Percentiles rank a stretch among this genome's conserved stretches.
phyloP scores from a whole-genome alignment of 2,797 vertebrate species.

The Sparus aurata region DNA sequence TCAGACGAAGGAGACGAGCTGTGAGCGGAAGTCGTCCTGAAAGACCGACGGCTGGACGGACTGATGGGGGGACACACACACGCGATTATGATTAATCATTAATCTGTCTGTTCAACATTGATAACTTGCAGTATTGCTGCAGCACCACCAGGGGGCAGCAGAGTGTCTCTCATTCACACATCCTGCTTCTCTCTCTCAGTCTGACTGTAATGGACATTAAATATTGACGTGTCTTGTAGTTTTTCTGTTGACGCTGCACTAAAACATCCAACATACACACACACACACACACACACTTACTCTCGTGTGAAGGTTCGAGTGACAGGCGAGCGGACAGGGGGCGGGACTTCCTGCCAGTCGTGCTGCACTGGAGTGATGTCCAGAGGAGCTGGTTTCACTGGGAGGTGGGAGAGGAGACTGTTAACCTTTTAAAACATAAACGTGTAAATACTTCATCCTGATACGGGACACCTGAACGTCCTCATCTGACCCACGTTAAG shows the following conservation, averaged over 20 bases:
- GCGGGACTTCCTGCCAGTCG: conserved; percentile 93
- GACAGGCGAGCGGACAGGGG: conserved; percentile 93
- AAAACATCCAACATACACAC: conserved; percentile 5
- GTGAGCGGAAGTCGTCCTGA: conserved; percentile 88
- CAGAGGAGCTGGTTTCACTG: conserved; percentile 92
- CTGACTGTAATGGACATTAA: not conserved
- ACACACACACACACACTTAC: conserved; percentile 58
- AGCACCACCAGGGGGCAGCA: conserved; percentile 18
- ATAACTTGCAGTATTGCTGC: not conserved
- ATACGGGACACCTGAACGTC: no score
- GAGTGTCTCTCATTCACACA: not conserved
- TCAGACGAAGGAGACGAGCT: conserved; percentile 94
- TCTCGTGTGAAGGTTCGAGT: conserved; percentile 92
- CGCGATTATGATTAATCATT: no score
- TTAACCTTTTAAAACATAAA: not conserved
- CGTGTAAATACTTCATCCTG: no score
- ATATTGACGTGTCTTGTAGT: conserved; percentile 1
- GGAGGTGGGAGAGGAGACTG: not conserved
- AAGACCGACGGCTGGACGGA: conserved; percentile 53
- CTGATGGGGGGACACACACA: conserved; percentile 52
- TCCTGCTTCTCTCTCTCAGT: not conserved
- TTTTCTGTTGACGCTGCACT: conserved; percentile 2
- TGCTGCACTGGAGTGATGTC: conserved; percentile 88
- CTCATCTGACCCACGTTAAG: no score
- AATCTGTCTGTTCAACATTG: no score